Evolutionary conservation across 2,113 vertebrate genomes (phyloP), one percentile per base, ranked within the genome.

Genomic region (Neotragus moschatus): DNA sequence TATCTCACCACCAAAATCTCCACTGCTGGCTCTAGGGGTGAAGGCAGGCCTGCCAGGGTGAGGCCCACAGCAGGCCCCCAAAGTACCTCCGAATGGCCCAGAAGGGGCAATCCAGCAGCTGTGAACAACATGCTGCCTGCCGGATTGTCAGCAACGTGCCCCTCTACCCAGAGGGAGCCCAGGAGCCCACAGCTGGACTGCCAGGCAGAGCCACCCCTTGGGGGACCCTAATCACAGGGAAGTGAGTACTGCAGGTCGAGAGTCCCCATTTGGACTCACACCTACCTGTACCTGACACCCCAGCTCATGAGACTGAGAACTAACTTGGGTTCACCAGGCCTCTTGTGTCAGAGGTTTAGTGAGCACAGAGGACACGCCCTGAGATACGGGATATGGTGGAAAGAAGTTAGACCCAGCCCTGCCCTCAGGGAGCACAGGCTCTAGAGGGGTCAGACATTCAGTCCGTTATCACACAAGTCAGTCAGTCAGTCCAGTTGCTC

Each of bases 21-120:
- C 0, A 0, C 45, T 28, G 3, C 1, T 6, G 23, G 53, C 43
- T 49, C 47, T 1, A 21, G 28, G 17, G 5, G 17, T 33, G 9
- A 80, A 80, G 77, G 77, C 47, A 51, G 55, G 45, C 17, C 53
- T 6, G 3, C 16, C 25, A 53, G 36, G 47, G 1, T 12, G 66
- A 21, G 19, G 25, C 25, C 39, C 49, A 15, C 12, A n/a, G 63
- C 23, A 3, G 39, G 23, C 25, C 39, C 26, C n/a, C 30, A n/a
- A 45, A 26, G n/a, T 4, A 19, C 53, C 45, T 53, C 39, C 0
- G 2, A 36, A 14, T 28, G 25, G 10, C 19, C 45, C 49, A 43
- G 79, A 51, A 45, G 2, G 51, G 53, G 61, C 4, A n/a, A 33
- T 14, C 33, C 79, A n/a, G 3, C 43, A 49, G 63, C 36, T 43